Evolutionary conservation across 2,113 vertebrate species (phyloP), one percentile per base, ranked within the genome.

Genomic region (Gila orcuttii): DNA sequence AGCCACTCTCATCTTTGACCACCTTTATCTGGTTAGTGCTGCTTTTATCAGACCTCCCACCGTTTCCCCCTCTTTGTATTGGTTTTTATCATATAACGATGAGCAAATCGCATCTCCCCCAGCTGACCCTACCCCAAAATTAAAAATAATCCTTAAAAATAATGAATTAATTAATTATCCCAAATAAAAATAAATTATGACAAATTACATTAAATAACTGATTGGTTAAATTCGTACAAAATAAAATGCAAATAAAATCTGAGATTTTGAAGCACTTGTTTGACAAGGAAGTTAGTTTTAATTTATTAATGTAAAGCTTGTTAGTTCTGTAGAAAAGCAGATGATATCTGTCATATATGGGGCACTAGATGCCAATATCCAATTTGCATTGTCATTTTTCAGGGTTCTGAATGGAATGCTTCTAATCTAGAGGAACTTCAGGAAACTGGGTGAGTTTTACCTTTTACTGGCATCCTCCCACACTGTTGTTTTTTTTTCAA

Each of bases 371-470:
- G 68, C 19, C 68, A 5, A 39, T 71, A 42, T 71, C 68, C 33
- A 3, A 47, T 21, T 12, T 31, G 25, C n/a, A 23, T 31, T 2
- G 1, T 50, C 1, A 4, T 82, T 13, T 59, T 82, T 71, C 86
- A 99, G 98, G 98, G 98, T 19, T 99, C 97, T 0, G 97, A 99
- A 94, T 99, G 98, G 98, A 99, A 99, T 0, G 98, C 98, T 39
- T 99, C 98, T 89, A 98, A 99, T 92, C 94, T 99, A 3, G 98
- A 99, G 91, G 98, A 99, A 89, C 96, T 99, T 25, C 96, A 96
- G 90, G 96, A 96, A 87, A 96, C 96, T 0, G 98, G 98, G 98
- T 99, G 83, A 87, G 88, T 71, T 50, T 82, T 10, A 31, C 45
- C 31, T 66, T 33, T 25, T 17, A 28, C 15, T 52, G 50, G 57